A percentile compares a stretch with the other conserved stretches of the same genome.
phyloP scores from a whole-genome alignment of 2,888 invertebrate species.

The Chrysomela aeneicollis region DNA sequence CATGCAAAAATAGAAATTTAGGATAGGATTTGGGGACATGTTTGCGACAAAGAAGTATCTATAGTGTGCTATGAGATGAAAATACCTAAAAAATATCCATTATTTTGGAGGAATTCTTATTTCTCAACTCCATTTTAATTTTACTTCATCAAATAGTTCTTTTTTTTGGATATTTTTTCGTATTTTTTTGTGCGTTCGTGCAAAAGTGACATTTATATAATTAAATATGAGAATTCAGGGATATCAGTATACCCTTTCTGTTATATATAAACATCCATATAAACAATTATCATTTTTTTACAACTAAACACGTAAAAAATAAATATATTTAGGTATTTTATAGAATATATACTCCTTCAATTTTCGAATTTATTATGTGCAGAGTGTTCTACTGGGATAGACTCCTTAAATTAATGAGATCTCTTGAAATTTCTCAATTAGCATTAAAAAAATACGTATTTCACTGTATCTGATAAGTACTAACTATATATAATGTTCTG shows the following conservation, averaged over 20 bases:
- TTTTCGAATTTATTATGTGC: constrained; percentile 45
- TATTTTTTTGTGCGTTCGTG: constrained; percentile 55
- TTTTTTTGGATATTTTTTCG: constrained; percentile 13
- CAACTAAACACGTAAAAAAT: constrained; percentile 57
- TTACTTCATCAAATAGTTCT: background rate
- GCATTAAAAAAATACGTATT: no score
- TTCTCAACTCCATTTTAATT: background rate
- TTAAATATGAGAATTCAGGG: constrained; percentile 55
- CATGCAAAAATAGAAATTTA: constrained; percentile 37
- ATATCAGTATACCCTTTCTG: constrained; percentile 56
- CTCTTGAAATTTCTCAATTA: constrained; percentile 33
- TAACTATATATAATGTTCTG: no score
- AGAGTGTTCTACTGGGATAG: constrained; percentile 46
- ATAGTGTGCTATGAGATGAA: constrained; percentile 47
- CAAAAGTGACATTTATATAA: constrained; percentile 55
- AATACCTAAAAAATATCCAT: constrained; percentile 11
- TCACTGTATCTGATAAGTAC: no score
- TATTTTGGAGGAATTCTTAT: background rate
- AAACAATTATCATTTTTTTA: constrained; percentile 53
- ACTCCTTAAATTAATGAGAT: constrained; percentile 52
- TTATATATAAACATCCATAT: constrained; percentile 55
- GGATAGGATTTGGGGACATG: constrained; percentile 47
- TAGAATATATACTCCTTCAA: constrained; percentile 50
- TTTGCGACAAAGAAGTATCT: constrained; percentile 52
- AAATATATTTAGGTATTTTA: constrained; percentile 52